A percentile compares a stretch with the other conserved stretches of the same genome.
Conservation (phyloP, 2,113 vertebrate species). For the Galbula dea region DNA sequence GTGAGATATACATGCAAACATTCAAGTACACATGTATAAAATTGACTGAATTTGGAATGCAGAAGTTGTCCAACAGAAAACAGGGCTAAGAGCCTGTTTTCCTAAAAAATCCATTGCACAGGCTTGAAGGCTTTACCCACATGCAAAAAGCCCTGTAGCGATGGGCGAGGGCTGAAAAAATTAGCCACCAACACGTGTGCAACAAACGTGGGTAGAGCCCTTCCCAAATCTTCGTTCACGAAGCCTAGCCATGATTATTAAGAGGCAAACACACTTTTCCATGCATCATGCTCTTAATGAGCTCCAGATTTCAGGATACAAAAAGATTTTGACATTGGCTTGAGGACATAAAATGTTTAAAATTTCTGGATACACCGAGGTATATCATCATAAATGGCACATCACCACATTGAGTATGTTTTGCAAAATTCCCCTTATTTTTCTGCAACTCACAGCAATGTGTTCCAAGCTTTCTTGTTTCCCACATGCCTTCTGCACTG, state of each 20-base stretch:
- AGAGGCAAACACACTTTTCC: background rate
- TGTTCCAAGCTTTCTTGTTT: background rate
- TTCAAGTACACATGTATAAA: background rate
- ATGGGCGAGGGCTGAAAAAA: no score
- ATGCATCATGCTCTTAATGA: background rate
- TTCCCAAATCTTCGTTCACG: no score
- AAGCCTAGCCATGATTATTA: no score
- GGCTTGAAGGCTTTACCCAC: no score
- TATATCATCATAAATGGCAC: background rate
- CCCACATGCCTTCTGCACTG: background rate
- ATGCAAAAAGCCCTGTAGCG: no score
- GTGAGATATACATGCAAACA: fast-evolving
- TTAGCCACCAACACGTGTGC: no score
- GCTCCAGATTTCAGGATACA: background rate
- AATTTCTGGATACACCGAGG: background rate
- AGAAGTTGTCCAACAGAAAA: background rate
- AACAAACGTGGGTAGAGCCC: no score
- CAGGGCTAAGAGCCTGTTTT: background rate
- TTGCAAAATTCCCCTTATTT: background rate
- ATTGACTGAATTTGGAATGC: background rate
- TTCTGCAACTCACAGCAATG: background rate
- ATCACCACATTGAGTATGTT: background rate
- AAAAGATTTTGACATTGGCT: constrained; percentile 13
- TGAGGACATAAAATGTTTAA: constrained; percentile 4
- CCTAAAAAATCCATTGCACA: no score